Percentiles rank a stretch among this genome's conserved stretches.
These are phyloP conservation scores for Procambarus virginalis DNA, from an alignment of 1,140 invertebrate species.

Conservation along the genomic window DNA sequence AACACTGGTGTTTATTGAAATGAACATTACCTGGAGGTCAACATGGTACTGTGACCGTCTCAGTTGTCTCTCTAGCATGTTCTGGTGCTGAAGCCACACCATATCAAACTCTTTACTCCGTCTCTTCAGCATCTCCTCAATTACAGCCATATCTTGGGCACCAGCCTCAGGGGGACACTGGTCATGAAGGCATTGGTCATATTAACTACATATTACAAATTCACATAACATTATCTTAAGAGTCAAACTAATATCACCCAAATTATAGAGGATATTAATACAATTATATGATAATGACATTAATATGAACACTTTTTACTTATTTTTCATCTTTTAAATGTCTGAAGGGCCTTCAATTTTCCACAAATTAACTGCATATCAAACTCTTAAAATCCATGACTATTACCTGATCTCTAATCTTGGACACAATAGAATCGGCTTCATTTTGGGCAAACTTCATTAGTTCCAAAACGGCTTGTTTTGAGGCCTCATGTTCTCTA, in stretches of 20 bases:
- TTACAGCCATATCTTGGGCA: slow-evolving; percentile 82
- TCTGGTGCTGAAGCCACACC: slow-evolving; percentile 79
- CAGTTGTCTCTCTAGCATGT: slow-evolving; percentile 79
- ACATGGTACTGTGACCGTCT: slow-evolving; percentile 82
- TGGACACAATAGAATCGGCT: slow-evolving; percentile 79
- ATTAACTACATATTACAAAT: no score
- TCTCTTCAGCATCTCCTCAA: slow-evolving; percentile 79
- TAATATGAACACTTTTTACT: no score
- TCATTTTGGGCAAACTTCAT: slow-evolving; percentile 79
- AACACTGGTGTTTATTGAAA: neutral
- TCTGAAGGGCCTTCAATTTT: no score
- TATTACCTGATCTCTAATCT: slow-evolving; percentile 80
- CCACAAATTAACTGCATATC: neutral
- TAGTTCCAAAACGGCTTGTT: slow-evolving; percentile 78
- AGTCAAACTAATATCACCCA: no score
- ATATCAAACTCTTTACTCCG: slow-evolving; percentile 78
- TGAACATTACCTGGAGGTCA: slow-evolving; percentile 78
- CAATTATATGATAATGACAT: no score
- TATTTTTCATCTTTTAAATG: no score
- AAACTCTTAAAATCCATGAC: neutral
- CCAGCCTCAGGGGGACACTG: slow-evolving; percentile 82
- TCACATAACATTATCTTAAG: no score
- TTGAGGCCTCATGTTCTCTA: slow-evolving; percentile 79
- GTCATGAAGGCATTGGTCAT: neutral
- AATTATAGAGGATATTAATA: no score